Evolutionary conservation across 2,797 vertebrate genomes (phyloP).

Genomic region (Nannoperca australis): DNA sequence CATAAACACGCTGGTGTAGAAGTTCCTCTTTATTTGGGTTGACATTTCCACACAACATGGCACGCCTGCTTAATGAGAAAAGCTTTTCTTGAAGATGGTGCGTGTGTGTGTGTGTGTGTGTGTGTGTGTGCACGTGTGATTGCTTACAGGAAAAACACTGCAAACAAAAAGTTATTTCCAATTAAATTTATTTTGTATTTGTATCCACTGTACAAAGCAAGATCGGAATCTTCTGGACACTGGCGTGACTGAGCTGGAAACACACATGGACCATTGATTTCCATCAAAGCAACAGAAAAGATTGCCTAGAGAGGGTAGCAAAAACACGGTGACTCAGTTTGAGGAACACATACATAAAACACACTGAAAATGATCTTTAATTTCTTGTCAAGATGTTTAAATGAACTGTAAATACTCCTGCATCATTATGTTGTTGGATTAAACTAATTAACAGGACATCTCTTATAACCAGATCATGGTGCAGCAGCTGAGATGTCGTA

Average conservation of each 20-base stretch:
- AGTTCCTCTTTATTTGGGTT: background rate
- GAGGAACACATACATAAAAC: background rate
- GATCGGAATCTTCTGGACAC: conserved; percentile 76
- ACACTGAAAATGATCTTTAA: background rate
- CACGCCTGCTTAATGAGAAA: conserved; percentile 12
- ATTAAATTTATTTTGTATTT: conserved; percentile 88
- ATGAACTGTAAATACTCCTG: background rate
- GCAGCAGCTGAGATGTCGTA: conserved; percentile 31
- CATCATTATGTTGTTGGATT: background rate
- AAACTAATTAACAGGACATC: background rate
- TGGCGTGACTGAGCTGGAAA: conserved; percentile 72
- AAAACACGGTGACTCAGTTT: background rate
- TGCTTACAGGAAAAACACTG: conserved; percentile 8
- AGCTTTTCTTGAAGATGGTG: background rate
- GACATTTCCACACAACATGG: background rate
- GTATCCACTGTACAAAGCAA: conserved; percentile 89
- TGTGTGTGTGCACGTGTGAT: no score
- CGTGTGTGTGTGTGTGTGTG: no score
- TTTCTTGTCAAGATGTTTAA: conserved; percentile 1
- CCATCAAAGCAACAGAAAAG: conserved; percentile 65
- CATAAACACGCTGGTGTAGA: background rate
- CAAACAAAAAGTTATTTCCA: conserved; percentile 71
- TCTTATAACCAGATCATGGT: background rate
- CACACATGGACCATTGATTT: conserved; percentile 57
- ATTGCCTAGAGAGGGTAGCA: conserved; percentile 46